Evolutionary conservation across 2,888 invertebrate genomes (phyloP).

Genomic region (Netelia inedita): DNA sequence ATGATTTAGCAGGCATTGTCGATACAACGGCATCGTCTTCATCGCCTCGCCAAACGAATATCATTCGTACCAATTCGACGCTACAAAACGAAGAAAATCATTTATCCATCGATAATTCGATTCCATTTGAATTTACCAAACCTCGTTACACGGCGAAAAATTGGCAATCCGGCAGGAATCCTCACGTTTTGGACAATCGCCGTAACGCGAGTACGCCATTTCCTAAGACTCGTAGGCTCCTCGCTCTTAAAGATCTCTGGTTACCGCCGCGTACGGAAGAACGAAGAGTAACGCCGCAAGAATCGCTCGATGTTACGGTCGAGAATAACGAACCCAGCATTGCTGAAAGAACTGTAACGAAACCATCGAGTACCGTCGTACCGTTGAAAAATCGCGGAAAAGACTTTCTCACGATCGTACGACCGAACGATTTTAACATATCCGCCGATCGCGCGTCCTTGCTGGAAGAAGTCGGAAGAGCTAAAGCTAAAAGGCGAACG

Average conservation of each 20-base stretch:
- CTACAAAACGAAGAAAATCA: not conserved
- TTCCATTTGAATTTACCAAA: not conserved
- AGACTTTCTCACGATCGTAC: no score
- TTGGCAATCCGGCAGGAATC: not conserved
- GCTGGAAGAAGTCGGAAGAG: no score
- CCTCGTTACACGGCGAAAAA: not conserved
- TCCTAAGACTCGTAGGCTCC: slow-evolving; percentile 2
- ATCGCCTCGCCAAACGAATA: not conserved
- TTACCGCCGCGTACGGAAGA: not conserved
- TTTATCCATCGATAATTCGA: not conserved
- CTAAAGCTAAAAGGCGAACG: not conserved
- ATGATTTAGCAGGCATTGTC: not conserved
- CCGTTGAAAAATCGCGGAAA: no score
- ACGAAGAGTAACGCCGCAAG: no score
- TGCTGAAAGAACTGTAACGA: not conserved
- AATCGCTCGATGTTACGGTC: not conserved
- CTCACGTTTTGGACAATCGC: not conserved
- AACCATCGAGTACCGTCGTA: not conserved
- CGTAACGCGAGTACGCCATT: not conserved
- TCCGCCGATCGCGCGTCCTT: no score
- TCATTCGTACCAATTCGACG: not conserved
- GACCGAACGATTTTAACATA: no score
- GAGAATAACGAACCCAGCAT: not conserved
- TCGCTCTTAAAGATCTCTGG: slow-evolving; percentile 51
- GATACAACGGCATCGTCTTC: not conserved